Base-by-base conservation (phyloP, 2,888 invertebrate species). In the Platycnemis pennipes region DNA sequence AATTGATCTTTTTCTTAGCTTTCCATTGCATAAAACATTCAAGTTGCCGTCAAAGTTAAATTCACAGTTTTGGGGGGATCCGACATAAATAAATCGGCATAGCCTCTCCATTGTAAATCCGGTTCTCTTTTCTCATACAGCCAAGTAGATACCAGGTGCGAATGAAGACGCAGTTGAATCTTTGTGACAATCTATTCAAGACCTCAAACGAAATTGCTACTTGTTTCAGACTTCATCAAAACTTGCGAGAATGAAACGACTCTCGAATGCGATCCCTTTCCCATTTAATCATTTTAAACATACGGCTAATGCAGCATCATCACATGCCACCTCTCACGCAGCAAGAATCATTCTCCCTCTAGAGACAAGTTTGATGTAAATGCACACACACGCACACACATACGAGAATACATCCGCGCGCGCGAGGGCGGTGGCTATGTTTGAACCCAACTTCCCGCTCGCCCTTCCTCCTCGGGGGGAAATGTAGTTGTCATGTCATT, bases 401-500 rank as follows among this genome's bases (percentile, higher is more conserved):
- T n/a, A 87, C 87, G 87, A 87, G 26, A 87, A 87, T 87, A 42
- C 87, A 87, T n/a, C n/a, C n/a, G n/a, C n/a, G n/a, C n/a, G 63
- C 31, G 63, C 44, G 63, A 63, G 56, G 42, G 91, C 42, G 91
- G 63, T 91, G 63, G 63, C 91, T 69, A 91, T 63, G 91, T 45
- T 69, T 56, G 91, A 91, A 45, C 49, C 49, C 11, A 22, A 16
- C 19, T 49, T 31, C 91, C 42, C 31, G 16, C 89, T 37, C 89
- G 11, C 31, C 49, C 88, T 31, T 26, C 63, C 22, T 53, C 89
- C 11, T 63, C 26, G 91, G 91, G 63, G 56, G 91, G 91, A 91
- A 91, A 91, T 91, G 91, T 56, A 91, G 91, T 91, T 91, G 91
- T 91, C 91, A 91, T 91, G 91, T 91, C 91, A 91, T 91, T 91